Evolutionary conservation across 2,888 invertebrate genomes (phyloP).

Genomic region (Sesia apiformis): DNA sequence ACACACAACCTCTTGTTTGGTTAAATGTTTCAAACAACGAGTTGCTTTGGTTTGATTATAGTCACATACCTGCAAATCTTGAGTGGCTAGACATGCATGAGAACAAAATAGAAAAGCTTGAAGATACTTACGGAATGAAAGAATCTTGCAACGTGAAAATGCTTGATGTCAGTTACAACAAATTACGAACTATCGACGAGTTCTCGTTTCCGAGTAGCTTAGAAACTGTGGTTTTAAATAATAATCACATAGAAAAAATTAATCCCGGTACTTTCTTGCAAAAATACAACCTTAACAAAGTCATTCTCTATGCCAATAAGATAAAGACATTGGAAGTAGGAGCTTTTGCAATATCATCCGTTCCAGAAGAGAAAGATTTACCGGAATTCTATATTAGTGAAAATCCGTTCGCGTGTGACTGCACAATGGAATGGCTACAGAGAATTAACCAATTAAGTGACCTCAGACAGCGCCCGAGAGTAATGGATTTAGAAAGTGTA

Average conservation of each 20-base stretch:
- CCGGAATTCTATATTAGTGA: constrained; percentile 87
- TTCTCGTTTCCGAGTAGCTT: constrained; percentile 83
- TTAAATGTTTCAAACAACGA: constrained; percentile 87
- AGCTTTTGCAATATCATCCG: constrained; percentile 79
- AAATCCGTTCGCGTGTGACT: constrained; percentile 90
- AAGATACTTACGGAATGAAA: constrained; percentile 81
- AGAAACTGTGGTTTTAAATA: constrained; percentile 81
- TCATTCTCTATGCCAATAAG: constrained; percentile 84
- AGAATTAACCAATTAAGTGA: constrained; percentile 84
- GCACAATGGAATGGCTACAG: constrained; percentile 90
- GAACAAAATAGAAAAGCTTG: constrained; percentile 83
- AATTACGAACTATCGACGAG: constrained; percentile 79
- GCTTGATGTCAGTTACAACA: constrained; percentile 85
- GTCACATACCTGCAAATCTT: constrained; percentile 82
- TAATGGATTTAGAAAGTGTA: constrained; percentile 86
- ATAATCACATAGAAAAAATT: constrained; percentile 81
- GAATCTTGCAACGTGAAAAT: constrained; percentile 81
- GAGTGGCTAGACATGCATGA: constrained; percentile 89
- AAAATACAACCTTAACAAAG: constrained; percentile 82
- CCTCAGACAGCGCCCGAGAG: constrained; percentile 82
- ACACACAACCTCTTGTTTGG: constrained; percentile 83
- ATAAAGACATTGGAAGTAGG: constrained; percentile 82
- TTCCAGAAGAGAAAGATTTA: constrained; percentile 79
- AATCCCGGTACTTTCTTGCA: constrained; percentile 81
- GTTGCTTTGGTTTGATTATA: constrained; percentile 86